A percentile compares a stretch with the other conserved stretches of the same genome.
Evolutionary conservation across 1,140 invertebrate genomes (phyloP).

Genomic region (Ctenoplectra terminalis): DNA sequence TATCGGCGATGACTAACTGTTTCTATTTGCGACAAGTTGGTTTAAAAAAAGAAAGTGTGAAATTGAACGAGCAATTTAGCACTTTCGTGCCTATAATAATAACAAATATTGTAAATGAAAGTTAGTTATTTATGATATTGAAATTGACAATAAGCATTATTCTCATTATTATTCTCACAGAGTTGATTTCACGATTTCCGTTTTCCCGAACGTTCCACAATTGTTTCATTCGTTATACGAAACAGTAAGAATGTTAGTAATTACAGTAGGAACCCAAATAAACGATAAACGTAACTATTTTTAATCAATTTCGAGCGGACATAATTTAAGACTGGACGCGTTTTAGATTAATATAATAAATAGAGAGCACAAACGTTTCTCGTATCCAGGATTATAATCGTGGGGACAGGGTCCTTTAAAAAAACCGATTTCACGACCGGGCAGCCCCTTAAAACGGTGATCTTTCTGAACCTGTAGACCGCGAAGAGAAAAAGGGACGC

Average conservation of each 20-base stretch:
- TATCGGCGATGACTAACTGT: background rate
- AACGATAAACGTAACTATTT: background rate
- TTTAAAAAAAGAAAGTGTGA: background rate
- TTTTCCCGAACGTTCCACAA: background rate
- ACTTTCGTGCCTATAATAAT: background rate
- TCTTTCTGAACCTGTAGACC: slow-evolving; percentile 62
- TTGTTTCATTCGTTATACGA: background rate
- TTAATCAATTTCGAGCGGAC: background rate
- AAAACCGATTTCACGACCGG: background rate
- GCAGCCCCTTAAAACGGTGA: slow-evolving; percentile 36
- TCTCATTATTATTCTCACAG: background rate
- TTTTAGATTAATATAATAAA: slow-evolving; percentile 5
- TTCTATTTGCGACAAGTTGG: background rate
- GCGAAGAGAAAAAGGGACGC: slow-evolving; percentile 52
- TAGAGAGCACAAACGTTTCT: slow-evolving; percentile 38
- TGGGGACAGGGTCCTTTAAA: slow-evolving; percentile 36
- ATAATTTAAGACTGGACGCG: background rate
- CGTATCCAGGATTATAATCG: slow-evolving; percentile 47
- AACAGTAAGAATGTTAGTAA: background rate
- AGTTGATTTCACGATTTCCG: background rate
- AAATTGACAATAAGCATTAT: background rate
- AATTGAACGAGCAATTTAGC: background rate
- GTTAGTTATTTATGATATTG: background rate
- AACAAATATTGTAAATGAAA: background rate
- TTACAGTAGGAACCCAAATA: background rate